Percentiles rank a stretch among this genome's conserved stretches.
These are phyloP conservation scores for Eupithecia vulgata DNA, from an alignment of 2,888 invertebrate species.

Conservation along the genomic window DNA sequence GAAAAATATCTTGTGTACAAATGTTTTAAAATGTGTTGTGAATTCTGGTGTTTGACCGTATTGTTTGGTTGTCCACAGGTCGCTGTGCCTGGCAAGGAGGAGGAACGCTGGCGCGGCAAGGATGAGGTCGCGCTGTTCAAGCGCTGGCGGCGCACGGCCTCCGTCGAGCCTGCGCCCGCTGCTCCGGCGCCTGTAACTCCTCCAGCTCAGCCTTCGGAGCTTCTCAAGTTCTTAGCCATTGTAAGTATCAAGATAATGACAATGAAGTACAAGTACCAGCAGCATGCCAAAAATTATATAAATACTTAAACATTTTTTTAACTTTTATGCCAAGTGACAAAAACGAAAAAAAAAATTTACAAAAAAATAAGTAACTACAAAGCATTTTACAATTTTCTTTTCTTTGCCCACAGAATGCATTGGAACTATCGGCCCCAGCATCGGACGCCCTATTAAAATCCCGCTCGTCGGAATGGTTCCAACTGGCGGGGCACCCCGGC, in stretches of 20 bases:
- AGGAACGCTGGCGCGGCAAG: slow-evolving; percentile 77
- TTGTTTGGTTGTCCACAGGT: slow-evolving; percentile 78
- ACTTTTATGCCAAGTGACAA: too few relatives aligned
- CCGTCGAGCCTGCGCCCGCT: slow-evolving; percentile 59
- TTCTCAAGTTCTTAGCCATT: slow-evolving; percentile 90
- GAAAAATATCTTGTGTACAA: slow-evolving; percentile 45
- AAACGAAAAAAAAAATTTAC: too few relatives aligned
- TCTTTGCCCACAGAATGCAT: slow-evolving; percentile 89
- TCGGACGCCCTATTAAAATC: slow-evolving; percentile 92
- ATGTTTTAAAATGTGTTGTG: slow-evolving; percentile 46
- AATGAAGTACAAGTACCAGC: background rate
- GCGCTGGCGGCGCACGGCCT: slow-evolving; percentile 73
- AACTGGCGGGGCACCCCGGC: slow-evolving; percentile 96
- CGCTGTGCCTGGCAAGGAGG: slow-evolving; percentile 79
- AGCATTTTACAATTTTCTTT: too few relatives aligned
- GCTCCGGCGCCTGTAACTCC: slow-evolving; percentile 52
- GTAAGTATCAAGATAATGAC: slow-evolving; percentile 82
- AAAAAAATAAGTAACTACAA: too few relatives aligned
- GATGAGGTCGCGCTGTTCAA: slow-evolving; percentile 78
- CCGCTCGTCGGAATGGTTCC: slow-evolving; percentile 91
- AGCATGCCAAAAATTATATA: background rate
- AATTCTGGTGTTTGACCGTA: slow-evolving; percentile 68
- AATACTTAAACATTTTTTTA: too few relatives aligned
- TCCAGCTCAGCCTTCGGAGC: slow-evolving; percentile 73
- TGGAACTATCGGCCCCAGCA: slow-evolving; percentile 95